Evolutionary conservation across 2,797 vertebrate species (phyloP), one percentile per base, ranked within the genome.

Genomic region (Cuculus canorus): DNA sequence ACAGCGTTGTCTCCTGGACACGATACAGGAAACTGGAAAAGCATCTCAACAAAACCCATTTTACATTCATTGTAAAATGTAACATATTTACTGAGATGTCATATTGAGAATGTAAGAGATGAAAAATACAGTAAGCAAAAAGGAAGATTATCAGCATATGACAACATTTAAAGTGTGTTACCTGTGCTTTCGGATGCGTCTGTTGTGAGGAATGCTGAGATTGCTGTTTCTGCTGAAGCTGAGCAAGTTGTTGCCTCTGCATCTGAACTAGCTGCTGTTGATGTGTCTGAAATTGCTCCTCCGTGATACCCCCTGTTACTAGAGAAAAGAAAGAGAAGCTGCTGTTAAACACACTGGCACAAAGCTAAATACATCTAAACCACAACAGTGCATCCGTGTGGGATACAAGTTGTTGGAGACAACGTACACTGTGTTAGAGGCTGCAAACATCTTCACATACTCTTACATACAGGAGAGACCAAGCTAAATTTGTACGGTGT

Each of bases 211-310:
- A 97, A 97, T 98, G 98, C 98, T 98, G 98, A 80, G 97, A 98
- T 33, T 98, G 98, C 96, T 98, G 98, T 96, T 99, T 98, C 95
- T 98, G 98, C 84, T 99, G 98, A 90, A 98, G 98, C 96, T 99
- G 98, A 66, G 98, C 98, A 86, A 99, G 98, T 72, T 99, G 98
- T 92, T 99, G 98, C 92, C 98, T 98, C 96, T 99, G 98, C 99
- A 99, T 99, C 95, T 99, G 98, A 92, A 98, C 98, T 91, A 99
- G 94, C 96, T 99, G 99, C 97, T 99, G 99, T 93, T 99, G 99
- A 95, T 99, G 99, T 48, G 98, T 98, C 96, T 99, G 98, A 96
- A 98, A 99, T 63, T 99, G 98, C 92, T 99, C 98, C 96, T 99
- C 99, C 37, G 99, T 99, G 97, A 99, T 99, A 37, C 98, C 98